Base-by-base conservation (phyloP, 2,113 vertebrate genomes). In the Psittacula cyanocephala region DNA sequence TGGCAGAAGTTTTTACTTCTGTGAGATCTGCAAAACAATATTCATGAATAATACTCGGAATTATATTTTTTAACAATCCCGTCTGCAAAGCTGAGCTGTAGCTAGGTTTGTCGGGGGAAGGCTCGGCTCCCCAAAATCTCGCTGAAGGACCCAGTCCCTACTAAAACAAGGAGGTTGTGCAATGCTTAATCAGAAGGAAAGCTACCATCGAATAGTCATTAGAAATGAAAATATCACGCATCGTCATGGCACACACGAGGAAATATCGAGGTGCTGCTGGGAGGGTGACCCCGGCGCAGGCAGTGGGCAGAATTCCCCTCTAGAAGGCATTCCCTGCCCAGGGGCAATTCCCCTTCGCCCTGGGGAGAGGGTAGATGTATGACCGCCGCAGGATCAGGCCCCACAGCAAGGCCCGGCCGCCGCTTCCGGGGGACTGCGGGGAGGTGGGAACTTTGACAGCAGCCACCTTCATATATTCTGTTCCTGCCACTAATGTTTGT, bases 1-100 rank as follows among this genome's bases (percentile, higher is more conserved):
- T 91, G 59, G 86, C 68, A 81, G 69, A 53, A 89, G 88, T 87
- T 78, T 52, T 7, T 11, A 9, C 87, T 75, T 57, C 77, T 62
- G 80, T 46, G 83, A 90, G 92, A 84, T 95, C 72, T 55, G 88
- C 83, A 92, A 94, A 95, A 94, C 79, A 95, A 91, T 94, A 81
- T 89, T 81, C 69, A 89, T 93, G 62, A 93, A 87, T 94, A 88
- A 93, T 41, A 87, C 17, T 31, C 5, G n/a, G 87, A 7, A 50
- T 88, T 68, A 60, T 12, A 39, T 52, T 94, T 88, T 86, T 86
- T 71, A 86, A 79, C 70, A 4, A 17, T 20, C 50, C 71, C 33
- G 31, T 49, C 80, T 74, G 74, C 47, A 81, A 65, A 59, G 49
- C 49, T 47, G 28, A 65, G 70, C 68, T 24, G 46, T 47, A 31